A percentile compares a stretch with the other conserved stretches of the same genome.
phyloP scores from a whole-genome alignment of 2,113 vertebrate genomes.

The Syngnathoides biaculeatus region DNA sequence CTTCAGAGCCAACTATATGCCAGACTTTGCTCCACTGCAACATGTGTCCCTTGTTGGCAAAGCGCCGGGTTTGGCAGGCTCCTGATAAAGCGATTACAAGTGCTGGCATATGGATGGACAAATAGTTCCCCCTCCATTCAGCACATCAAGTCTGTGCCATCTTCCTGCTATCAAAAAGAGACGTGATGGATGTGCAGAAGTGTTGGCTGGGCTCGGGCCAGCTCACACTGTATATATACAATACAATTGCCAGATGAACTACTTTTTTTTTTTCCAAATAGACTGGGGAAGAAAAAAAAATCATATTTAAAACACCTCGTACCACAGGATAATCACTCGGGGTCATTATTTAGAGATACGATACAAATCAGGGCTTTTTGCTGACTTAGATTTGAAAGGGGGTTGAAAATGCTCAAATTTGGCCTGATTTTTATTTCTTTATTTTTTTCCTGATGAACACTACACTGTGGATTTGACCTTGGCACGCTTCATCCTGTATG shows the following conservation, averaged over 20 bases:
- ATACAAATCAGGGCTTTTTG: no score
- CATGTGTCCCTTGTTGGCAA: constrained; percentile 76
- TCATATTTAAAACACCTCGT: no score
- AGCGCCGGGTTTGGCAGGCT: constrained; percentile 82
- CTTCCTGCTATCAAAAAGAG: constrained; percentile 77
- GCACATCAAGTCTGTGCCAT: constrained; percentile 92
- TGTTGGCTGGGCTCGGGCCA: constrained; percentile 81
- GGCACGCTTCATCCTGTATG: background rate
- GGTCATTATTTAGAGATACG: no score
- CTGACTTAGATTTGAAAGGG: no score
- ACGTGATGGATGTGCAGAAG: constrained; percentile 78
- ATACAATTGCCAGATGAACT: background rate
- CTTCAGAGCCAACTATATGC: constrained; percentile 39
- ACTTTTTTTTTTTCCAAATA: background rate
- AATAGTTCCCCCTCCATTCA: constrained; percentile 83
- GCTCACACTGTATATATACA: constrained; percentile 66
- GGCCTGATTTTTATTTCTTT: no score
- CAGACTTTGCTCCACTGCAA: constrained; percentile 72
- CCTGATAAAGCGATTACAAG: constrained; percentile 86
- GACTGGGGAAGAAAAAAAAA: background rate
- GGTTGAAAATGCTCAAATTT: no score
- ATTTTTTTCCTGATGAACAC: background rate
- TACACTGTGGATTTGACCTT: background rate
- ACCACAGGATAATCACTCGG: no score
- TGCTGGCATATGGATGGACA: constrained; percentile 93